These are phyloP conservation scores for Eidolon dupreanum DNA, from an alignment of 2,797 vertebrate species.

Conservation along the genomic window DNA sequence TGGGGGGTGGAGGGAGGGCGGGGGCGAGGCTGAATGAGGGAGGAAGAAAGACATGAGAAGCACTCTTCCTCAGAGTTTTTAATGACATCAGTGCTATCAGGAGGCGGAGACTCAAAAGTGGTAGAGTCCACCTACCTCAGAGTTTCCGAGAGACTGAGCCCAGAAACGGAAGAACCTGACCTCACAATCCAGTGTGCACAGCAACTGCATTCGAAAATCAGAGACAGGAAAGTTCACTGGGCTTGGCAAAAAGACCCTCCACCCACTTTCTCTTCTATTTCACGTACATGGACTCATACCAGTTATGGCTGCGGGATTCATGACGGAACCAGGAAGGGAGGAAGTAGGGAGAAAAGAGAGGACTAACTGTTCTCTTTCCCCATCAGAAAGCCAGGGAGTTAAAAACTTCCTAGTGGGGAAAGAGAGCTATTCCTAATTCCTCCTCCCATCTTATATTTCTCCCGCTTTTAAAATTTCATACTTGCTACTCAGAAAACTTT, in stretches of 20 bases:
- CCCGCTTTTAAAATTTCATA: background rate
- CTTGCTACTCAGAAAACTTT: background rate
- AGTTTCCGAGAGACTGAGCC: background rate
- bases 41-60: background rate
- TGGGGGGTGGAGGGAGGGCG: rapidly evolving
- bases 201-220: background rate
- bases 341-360: background rate
- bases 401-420: background rate
- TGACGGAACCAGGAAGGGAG: background rate
- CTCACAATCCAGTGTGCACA: background rate
- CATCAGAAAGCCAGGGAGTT: background rate
- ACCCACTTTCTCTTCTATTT: background rate
- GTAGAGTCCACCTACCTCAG: background rate
- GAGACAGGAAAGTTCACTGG: background rate
- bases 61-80: background rate
- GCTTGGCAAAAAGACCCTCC: background rate
- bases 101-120: background rate
- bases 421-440: background rate
- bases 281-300: background rate
- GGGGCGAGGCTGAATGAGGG: background rate
- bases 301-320: background rate
- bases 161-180: background rate
- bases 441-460: background rate
- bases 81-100: background rate
- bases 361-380: background rate